A percentile compares a stretch with the other conserved stretches of the same genome.
These are phyloP conservation scores for Eulemur albifrons DNA, from an alignment of 2,797 vertebrate species.

Conservation along the genomic window DNA sequence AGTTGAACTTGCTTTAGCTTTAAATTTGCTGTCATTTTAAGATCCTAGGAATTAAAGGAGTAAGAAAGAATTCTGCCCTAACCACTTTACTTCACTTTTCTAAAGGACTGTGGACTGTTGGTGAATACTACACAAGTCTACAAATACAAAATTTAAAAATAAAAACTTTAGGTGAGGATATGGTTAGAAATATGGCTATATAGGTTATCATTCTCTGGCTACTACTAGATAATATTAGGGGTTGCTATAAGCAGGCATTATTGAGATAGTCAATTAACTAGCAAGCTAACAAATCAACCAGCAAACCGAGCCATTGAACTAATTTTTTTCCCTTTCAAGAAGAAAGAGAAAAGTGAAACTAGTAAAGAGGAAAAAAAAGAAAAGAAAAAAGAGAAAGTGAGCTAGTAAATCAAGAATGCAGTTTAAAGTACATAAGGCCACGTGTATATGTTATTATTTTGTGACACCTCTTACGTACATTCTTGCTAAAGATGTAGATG, in stretches of 20 bases:
- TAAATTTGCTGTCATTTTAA: background rate
- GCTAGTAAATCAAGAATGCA: background rate
- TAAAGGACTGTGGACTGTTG: background rate
- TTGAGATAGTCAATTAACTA: background rate
- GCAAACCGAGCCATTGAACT: background rate
- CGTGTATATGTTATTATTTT: background rate
- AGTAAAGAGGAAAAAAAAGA: background rate
- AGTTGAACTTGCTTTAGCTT: background rate
- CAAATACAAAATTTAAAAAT: background rate
- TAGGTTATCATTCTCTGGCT: background rate
- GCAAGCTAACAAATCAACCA: background rate
- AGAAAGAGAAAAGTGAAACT: background rate
- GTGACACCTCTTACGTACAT: background rate
- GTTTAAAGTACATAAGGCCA: background rate
- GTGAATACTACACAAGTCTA: background rate
- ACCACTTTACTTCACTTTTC: background rate
- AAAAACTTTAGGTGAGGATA: background rate
- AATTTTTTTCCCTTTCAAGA: background rate
- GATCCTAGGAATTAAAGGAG: background rate
- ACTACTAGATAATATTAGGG: background rate
- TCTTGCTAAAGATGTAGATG: background rate
- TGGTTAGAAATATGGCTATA: background rate
- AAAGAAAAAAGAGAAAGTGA: background rate
- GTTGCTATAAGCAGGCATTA: background rate
- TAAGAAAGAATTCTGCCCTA: background rate